These are phyloP conservation scores for Sisor rabdophorus DNA, from an alignment of 2,113 vertebrate species.

Conservation along the genomic window DNA sequence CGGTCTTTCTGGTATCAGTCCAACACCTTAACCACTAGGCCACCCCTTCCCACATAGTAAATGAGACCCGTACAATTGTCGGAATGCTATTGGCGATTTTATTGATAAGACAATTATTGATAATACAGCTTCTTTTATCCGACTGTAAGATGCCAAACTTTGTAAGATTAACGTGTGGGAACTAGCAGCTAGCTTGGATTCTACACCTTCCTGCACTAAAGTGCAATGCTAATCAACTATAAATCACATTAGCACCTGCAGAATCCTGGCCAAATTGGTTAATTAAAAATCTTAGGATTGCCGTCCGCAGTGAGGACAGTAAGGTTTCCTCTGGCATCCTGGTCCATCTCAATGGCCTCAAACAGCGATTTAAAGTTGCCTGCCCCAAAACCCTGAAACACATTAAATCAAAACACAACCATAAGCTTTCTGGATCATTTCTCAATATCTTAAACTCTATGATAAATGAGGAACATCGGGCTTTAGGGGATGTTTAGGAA, in stretches of 20 bases:
- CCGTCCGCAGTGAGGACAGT: slow-evolving; percentile 62
- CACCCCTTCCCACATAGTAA: not conserved
- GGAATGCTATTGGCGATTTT: not conserved
- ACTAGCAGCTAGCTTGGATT: not conserved
- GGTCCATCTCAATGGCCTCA: slow-evolving; percentile 79
- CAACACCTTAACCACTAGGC: no score
- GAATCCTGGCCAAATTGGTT: slow-evolving; percentile 34
- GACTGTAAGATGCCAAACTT: not conserved
- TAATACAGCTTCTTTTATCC: slow-evolving; percentile 2
- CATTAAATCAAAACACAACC: not conserved
- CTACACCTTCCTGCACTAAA: not conserved
- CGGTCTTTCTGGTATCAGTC: no score
- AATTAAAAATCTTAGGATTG: slow-evolving; percentile 60
- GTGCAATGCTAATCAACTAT: not conserved
- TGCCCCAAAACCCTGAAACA: slow-evolving; percentile 76
- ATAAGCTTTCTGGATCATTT: no score
- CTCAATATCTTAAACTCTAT: no score
- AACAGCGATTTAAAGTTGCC: slow-evolving; percentile 82
- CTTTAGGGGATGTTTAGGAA: slow-evolving; percentile 25
- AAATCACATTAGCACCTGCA: not conserved
- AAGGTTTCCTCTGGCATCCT: slow-evolving; percentile 78
- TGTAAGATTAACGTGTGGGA: slow-evolving; percentile 2
- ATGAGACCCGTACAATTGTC: not conserved
- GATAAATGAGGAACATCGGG: slow-evolving; percentile 4
- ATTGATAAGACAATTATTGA: slow-evolving; percentile 11